Conservation (phyloP, 2,113 vertebrate species). For the Pseudois nayaur region DNA sequence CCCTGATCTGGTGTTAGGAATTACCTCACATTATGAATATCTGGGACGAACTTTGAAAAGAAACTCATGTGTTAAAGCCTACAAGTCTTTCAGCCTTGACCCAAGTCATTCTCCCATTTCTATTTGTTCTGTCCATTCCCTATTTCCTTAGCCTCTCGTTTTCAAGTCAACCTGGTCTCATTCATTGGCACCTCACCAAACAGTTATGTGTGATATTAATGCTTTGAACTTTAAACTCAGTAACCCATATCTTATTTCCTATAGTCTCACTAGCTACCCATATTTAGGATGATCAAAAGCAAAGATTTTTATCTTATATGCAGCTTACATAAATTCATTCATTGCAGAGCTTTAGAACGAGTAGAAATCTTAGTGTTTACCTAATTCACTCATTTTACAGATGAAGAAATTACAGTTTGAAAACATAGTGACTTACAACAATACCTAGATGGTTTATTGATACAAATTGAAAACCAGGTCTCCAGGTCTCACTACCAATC, state of each 20-base stretch:
- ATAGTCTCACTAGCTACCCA: background rate
- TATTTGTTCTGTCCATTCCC: background rate
- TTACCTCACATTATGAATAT: background rate
- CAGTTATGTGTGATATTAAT: background rate
- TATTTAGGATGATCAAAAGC: background rate
- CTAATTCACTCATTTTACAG: background rate
- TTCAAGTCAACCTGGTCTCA: background rate
- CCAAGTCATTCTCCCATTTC: background rate
- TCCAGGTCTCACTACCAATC: background rate
- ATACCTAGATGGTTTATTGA: background rate
- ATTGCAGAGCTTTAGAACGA: background rate
- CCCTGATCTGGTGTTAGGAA: background rate
- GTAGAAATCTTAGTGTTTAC: background rate
- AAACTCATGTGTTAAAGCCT: background rate
- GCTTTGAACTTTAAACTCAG: background rate
- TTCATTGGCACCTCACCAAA: background rate
- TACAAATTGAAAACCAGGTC: background rate
- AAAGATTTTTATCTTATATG: background rate
- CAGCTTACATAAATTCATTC: background rate
- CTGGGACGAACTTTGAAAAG: background rate
- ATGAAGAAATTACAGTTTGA: background rate
- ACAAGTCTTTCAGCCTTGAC: background rate
- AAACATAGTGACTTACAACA: background rate
- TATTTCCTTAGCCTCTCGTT: background rate
- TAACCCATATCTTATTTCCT: background rate